Conservation (phyloP, 2,113 vertebrate genomes). For the Cacatua alba region DNA sequence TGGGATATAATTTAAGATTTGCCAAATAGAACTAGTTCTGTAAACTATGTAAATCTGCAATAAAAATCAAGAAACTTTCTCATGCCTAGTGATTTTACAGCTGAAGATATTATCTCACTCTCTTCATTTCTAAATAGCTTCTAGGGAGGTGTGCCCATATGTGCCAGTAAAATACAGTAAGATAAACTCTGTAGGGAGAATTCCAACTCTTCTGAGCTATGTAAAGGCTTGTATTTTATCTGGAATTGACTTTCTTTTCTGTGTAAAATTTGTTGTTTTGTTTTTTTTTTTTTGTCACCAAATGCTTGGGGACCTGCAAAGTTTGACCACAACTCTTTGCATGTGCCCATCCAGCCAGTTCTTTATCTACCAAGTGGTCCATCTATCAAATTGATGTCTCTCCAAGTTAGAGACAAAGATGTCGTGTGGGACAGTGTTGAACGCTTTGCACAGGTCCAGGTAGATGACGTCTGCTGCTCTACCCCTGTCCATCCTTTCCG, state of each 20-base stretch:
- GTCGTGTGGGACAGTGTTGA: too few relatives aligned
- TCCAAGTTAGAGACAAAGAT: too few relatives aligned
- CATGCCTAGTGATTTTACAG: neutral
- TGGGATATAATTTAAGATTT: neutral
- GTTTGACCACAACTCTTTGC: neutral
- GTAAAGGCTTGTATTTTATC: neutral
- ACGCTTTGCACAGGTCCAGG: too few relatives aligned
- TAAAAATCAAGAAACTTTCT: neutral
- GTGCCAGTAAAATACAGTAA: neutral
- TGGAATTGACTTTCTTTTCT: neutral
- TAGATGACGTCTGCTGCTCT: too few relatives aligned
- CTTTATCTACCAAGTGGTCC: too few relatives aligned
- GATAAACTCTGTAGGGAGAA: neutral
- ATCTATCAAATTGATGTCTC: too few relatives aligned
- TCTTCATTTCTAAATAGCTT: neutral
- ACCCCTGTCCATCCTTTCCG: too few relatives aligned
- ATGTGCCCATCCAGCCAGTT: too few relatives aligned
- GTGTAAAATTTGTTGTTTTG: neutral
- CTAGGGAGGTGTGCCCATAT: neutral
- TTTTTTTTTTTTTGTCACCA: neutral
- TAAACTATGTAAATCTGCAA: neutral
- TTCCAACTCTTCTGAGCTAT: neutral
- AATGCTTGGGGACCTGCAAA: neutral
- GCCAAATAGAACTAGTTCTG: neutral
- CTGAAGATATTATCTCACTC: neutral